Evolutionary conservation across 2,113 vertebrate species (phyloP).

Genomic region (Bubo blakistoni): DNA sequence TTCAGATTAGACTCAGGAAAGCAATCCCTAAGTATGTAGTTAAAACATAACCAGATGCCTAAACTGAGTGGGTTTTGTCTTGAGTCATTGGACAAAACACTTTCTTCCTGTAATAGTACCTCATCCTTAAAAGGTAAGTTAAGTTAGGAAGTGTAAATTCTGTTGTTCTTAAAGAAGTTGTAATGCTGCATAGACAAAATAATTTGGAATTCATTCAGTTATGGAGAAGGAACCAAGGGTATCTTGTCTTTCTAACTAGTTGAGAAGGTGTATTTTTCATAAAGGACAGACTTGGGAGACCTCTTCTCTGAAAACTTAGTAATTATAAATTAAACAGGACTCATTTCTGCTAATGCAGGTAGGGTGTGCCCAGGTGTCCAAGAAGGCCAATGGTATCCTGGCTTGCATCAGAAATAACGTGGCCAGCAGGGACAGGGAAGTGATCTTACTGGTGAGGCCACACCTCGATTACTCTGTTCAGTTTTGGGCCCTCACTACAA

Average conservation of each 20-base stretch:
- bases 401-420: too few relatives aligned
- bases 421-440: too few relatives aligned
- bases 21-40: background rate
- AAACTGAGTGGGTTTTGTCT: background rate
- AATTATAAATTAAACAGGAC: background rate
- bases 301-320: background rate
- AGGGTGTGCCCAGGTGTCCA: background rate
- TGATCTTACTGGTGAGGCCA: too few relatives aligned
- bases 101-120: background rate
- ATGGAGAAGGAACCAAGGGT: background rate
- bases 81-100: background rate
- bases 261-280: background rate
- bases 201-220: background rate
- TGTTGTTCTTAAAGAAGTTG: background rate
- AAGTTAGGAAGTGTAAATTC: background rate
- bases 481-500: too few relatives aligned
- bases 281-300: accelerated
- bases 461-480: too few relatives aligned
- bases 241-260: background rate
- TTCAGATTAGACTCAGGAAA: background rate
- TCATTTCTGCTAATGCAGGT: background rate
- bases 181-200: background rate
- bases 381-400: too few relatives aligned
- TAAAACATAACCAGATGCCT: background rate
- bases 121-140: background rate